These are phyloP conservation scores for Amiota communis DNA, from an alignment of 2,888 invertebrate genomes.

Conservation along the genomic window DNA sequence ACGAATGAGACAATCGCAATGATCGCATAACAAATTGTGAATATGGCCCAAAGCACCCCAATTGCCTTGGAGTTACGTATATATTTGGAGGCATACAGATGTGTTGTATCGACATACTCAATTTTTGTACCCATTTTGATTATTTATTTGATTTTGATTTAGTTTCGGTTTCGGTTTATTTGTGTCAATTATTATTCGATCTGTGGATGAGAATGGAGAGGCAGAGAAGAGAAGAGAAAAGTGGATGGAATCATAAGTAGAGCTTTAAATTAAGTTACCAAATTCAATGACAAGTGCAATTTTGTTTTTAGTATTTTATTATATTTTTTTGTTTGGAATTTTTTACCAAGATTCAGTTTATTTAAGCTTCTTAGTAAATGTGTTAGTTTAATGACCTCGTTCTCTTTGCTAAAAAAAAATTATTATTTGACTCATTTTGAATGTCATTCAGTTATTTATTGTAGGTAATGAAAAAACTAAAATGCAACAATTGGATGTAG, in stretches of 20 bases:
- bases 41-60: constrained; percentile 97
- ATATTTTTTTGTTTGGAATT: neutral
- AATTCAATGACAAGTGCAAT: neutral
- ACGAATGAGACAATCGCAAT: constrained; percentile 96
- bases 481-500: no score
- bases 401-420: constrained; percentile 17
- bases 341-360: neutral
- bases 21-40: constrained; percentile 97
- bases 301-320: neutral
- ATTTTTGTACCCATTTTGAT: constrained; percentile 88
- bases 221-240: neutral
- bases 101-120: constrained; percentile 92
- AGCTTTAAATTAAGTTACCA: constrained; percentile 17
- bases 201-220: neutral
- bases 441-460: no score
- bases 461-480: no score
- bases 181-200: constrained; percentile 32
- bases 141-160: constrained; percentile 72
- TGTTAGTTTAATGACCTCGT: constrained; percentile 59
- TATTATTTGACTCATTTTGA: no score
- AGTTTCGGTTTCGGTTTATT: constrained; percentile 19
- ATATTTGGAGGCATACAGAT: constrained; percentile 92
- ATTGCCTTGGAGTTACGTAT: constrained; percentile 95
- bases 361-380: constrained; percentile 35
- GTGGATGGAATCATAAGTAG: neutral